Conservation (phyloP, 1,140 invertebrate genomes). For the Cataglyphis hispanica region DNA sequence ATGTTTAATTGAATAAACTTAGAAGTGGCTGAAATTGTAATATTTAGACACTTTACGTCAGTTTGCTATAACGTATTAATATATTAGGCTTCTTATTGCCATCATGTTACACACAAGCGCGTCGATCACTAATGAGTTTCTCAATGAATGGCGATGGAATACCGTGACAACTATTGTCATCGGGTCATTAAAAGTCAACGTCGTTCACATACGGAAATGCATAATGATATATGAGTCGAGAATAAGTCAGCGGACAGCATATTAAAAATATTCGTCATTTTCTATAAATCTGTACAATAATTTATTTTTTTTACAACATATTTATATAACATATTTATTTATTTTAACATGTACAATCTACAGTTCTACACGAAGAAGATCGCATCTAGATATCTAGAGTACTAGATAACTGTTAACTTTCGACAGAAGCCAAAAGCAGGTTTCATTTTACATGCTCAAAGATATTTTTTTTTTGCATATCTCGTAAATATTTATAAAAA, state of each 20-base stretch:
- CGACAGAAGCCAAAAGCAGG: not conserved
- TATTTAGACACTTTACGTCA: not conserved
- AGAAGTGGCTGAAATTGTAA: too few relatives aligned
- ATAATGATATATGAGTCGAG: not conserved
- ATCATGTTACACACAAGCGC: not conserved
- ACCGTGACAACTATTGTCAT: not conserved
- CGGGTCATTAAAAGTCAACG: not conserved
- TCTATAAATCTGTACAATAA: not conserved
- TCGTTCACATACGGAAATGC: not conserved
- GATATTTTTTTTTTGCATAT: too few relatives aligned
- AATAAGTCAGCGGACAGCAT: not conserved
- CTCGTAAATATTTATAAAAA: too few relatives aligned
- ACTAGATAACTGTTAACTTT: not conserved
- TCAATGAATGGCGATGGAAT: constrained; percentile 21
- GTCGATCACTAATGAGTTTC: not conserved
- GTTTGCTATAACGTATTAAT: not conserved
- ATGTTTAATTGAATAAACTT: too few relatives aligned
- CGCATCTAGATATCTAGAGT: not conserved
- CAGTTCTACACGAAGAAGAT: too few relatives aligned
- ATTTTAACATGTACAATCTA: not conserved
- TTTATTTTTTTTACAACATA: too few relatives aligned
- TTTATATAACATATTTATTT: too few relatives aligned
- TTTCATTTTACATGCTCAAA: not conserved
- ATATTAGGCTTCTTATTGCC: not conserved
- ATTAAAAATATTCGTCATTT: not conserved